Base-by-base conservation (phyloP, 2,888 invertebrate species). In the Diloba caeruleocephala region DNA sequence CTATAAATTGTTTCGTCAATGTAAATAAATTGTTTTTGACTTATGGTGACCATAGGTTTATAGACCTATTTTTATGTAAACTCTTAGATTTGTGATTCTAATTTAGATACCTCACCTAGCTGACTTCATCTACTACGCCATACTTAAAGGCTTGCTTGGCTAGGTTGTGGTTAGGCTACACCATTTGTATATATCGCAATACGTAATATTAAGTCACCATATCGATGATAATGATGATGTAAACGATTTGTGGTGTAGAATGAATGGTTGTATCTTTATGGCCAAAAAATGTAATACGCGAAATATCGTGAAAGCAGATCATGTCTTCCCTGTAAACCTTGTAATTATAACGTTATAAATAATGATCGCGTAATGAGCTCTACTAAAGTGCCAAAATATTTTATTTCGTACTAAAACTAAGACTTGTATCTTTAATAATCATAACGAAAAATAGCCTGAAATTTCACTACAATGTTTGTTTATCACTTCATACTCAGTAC, bases 241-340 rank as follows among this genome's bases (percentile, higher is more conserved):
- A 64, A 63, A 59, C 43, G 23, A 60, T 61, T 62, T 50, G 56
- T 70, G 59, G 52, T 60, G 45, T 64, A 63, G 49, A 25, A 29
- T 59, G 60, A 59, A 49, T 62, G 69, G 67, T 73, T 69, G 66
- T 71, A 60, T 44, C 58, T 65, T 54, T 63, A 65, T 70, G 74
- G 64, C 74, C 69, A 60, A 66, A 46, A 32, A 73, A 76, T 76
- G 64, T 76, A 80, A 73, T 75, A 79, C 76, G 78, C 34, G 81
- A 78, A 74, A 80, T 74, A 76, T 82, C 76, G 76, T 83, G 80
- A 82, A 79, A 82, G 71, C 85, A 83, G 83, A 87, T 85, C 86
- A 86, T 82, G 90, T 90, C 90, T 90, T 90, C 90, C 90, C 84
- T 87, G 71, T 77, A 82, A 80, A 84, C 76, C 78, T 70, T 75